These are phyloP conservation scores for Andricus curvator DNA, from an alignment of 2,888 invertebrate species.

Conservation along the genomic window DNA sequence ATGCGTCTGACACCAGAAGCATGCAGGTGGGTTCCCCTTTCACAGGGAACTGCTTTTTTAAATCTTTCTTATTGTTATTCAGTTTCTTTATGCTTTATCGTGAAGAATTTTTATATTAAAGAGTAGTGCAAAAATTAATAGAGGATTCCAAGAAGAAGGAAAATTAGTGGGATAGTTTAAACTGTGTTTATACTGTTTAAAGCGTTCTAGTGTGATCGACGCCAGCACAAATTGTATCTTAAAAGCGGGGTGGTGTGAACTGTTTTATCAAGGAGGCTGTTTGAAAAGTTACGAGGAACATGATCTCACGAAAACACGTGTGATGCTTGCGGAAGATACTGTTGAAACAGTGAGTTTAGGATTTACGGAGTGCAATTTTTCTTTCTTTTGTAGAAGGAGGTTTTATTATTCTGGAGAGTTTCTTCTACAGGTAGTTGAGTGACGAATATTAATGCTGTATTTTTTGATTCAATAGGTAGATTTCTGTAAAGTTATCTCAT, in stretches of 20 bases:
- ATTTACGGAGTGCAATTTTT: conserved; percentile 5
- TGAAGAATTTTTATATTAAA: neutral
- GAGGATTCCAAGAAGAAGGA: neutral
- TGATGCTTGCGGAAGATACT: conserved; percentile 27
- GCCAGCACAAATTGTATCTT: neutral
- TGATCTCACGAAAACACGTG: conserved; percentile 25
- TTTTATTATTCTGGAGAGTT: neutral
- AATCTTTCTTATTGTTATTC: neutral
- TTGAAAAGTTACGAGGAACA: neutral
- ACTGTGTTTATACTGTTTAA: neutral
- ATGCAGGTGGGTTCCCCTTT: conserved; percentile 71
- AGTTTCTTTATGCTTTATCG: neutral
- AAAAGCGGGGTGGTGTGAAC: conserved; percentile 5
- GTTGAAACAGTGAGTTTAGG: conserved; percentile 33
- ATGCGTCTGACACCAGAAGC: conserved; percentile 68
- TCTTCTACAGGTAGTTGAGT: neutral
- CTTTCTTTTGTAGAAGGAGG: neutral
- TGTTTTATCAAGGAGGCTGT: neutral
- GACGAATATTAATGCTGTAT: neutral
- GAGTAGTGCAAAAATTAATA: neutral
- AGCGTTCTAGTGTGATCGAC: neutral
- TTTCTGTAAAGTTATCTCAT: neutral
- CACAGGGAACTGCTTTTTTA: neutral
- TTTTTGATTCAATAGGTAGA: neutral
- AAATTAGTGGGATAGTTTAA: conserved; percentile 29